These are phyloP conservation scores for Rhabditoides inermis DNA, from an alignment of 2,888 invertebrate species.

Conservation along the genomic window DNA sequence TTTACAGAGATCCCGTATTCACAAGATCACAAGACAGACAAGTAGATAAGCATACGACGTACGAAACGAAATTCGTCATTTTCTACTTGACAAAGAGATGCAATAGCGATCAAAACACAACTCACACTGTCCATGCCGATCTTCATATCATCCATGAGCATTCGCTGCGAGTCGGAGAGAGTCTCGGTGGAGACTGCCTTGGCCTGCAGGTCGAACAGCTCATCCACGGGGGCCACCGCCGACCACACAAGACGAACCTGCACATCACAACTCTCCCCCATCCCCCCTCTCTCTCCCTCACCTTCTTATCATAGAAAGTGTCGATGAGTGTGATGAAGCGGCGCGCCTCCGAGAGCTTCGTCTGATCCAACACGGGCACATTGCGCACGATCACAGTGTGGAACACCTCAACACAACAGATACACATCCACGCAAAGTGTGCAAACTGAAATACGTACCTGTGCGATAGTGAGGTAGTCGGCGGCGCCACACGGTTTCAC, in stretches of 20 bases:
- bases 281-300: slow-evolving; percentile 51
- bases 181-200: slow-evolving; percentile 43
- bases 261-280: slow-evolving; percentile 8
- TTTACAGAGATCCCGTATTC: too few species aligned
- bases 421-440: too few species aligned
- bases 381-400: slow-evolving; percentile 86
- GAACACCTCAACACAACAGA: too few species aligned
- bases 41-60: too few species aligned
- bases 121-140: slow-evolving; percentile 59
- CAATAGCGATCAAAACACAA: too few species aligned
- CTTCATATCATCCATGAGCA: slow-evolving; percentile 88
- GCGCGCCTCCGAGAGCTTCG: slow-evolving; percentile 75
- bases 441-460: too few species aligned
- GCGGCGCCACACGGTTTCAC: slow-evolving; percentile 78
- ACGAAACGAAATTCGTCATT: too few species aligned
- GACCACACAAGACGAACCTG: slow-evolving; percentile 73
- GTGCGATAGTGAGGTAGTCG: slow-evolving; percentile 84
- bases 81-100: too few species aligned
- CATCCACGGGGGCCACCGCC: slow-evolving; percentile 69
- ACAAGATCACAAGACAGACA: too few species aligned
- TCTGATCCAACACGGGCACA: slow-evolving; percentile 73
- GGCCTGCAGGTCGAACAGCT: slow-evolving; percentile 64
- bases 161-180: slow-evolving; percentile 70
- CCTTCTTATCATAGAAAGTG: slow-evolving; percentile 85
- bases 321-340: slow-evolving; percentile 94